phyloP scores from a whole-genome alignment of 2,888 invertebrate species.

The Cryptocephalus primarius region DNA sequence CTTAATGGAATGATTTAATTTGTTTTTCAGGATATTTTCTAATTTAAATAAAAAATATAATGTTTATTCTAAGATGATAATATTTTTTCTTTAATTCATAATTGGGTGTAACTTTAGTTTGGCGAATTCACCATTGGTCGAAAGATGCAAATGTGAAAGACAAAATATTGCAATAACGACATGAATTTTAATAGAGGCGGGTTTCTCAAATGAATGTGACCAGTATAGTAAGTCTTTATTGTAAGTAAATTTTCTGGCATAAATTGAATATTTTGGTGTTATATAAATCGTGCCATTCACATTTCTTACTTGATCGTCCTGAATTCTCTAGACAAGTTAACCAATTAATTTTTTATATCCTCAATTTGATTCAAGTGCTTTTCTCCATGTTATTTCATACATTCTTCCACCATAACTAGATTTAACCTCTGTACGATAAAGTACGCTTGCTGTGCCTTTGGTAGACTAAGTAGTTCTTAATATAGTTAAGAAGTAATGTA shows the following conservation, averaged over 20 bases:
- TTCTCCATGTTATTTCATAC: slow-evolving; percentile 22
- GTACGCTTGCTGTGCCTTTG: slow-evolving; percentile 40
- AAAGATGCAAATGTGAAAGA: too few relatives aligned
- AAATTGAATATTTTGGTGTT: not conserved
- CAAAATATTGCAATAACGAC: too few relatives aligned
- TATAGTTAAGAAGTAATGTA: slow-evolving; percentile 31
- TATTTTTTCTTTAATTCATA: slow-evolving; percentile 5
- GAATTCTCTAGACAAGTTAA: too few relatives aligned
- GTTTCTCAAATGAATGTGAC: too few relatives aligned
- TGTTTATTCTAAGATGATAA: slow-evolving; percentile 11
- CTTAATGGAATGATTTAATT: slow-evolving; percentile 16
- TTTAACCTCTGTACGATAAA: slow-evolving; percentile 33
- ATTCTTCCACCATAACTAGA: slow-evolving; percentile 18
- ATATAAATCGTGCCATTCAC: too few relatives aligned
- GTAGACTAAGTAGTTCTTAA: slow-evolving; percentile 26
- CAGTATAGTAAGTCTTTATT: too few relatives aligned
- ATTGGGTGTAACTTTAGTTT: not conserved
- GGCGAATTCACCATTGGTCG: not conserved
- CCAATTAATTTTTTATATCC: slow-evolving; percentile 3
- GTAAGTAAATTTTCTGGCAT: too few relatives aligned
- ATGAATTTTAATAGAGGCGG: too few relatives aligned
- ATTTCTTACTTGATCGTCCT: too few relatives aligned
- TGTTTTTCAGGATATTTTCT: slow-evolving; percentile 1
- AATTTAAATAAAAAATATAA: slow-evolving; percentile 3
- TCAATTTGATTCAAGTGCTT: slow-evolving; percentile 17